Evolutionary conservation across 2,888 invertebrate species (phyloP), one percentile per base, ranked within the genome.

Genomic region (Cyclophora albipunctata): DNA sequence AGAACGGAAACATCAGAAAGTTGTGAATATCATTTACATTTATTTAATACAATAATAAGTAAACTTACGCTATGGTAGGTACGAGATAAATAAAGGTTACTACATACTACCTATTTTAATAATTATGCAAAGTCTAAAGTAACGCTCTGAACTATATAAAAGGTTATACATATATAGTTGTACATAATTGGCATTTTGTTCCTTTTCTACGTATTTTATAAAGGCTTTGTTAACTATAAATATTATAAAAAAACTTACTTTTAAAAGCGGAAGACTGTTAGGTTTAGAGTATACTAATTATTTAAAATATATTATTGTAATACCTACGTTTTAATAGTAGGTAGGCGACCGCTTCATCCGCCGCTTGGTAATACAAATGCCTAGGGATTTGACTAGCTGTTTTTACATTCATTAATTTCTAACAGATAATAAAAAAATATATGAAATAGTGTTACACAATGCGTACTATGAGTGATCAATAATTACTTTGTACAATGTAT

Each of bases 51-150:
- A 37, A 37, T 37, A 71, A 68, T 71, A 20, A 20, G 20, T 20
- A 37, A 70, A 62, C 67, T 72, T 73, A 69, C 59, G 63, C 59
- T 63, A 73, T 76, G 61, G 66, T 76, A 77, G 62, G 66, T 76
- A 74, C 67, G 66, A 67, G 72, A 80, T 79, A 81, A 81, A 81
- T 80, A 80, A 65, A 60, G 51, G 62, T 62, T 66, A 73, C 65
- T 69, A 72, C 48, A 50, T 55, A 54, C 58, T 62, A 69, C 60
- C 64, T 64, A 67, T 67, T 68, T 71, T 75, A 76, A 34, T 58
- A 75, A 82, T 81, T 83, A 85, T 82, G 83, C 81, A 71, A 75
- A 75, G 68, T 78, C 73, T 75, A 72, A 73, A 20, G 72, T 66
- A 71, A 69, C 63, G 37, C 5, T 37, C 37, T 5, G 37, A 37